A percentile compares a stretch with the other conserved stretches of the same genome.
Evolutionary conservation across 2,888 invertebrate species (phyloP).

Genomic region (Nudaria mundana): DNA sequence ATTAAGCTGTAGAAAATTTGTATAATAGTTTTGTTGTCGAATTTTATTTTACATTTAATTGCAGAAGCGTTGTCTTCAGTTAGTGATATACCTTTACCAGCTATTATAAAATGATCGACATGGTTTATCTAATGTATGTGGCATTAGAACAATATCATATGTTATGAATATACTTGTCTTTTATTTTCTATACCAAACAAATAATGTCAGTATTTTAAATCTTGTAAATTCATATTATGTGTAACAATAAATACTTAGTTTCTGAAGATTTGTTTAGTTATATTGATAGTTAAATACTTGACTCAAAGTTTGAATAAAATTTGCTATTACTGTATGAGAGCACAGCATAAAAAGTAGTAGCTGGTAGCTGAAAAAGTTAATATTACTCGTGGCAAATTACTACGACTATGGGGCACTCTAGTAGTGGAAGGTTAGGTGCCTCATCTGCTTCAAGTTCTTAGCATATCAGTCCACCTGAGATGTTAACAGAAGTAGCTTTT

Average conservation of each 20-base stretch:
- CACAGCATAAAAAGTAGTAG: no score
- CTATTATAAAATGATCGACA: conserved; percentile 46
- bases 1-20: conserved; percentile 69
- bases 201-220: conserved; percentile 1
- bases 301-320: no score
- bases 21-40: conserved; percentile 71
- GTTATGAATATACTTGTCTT: conserved; percentile 35
- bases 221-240: conserved; percentile 16
- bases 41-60: conserved; percentile 55
- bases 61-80: conserved; percentile 47
- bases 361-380: no score
- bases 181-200: conserved; percentile 37
- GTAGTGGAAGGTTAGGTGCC: no score
- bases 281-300: no score
- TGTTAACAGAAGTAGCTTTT: no score
- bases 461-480: no score
- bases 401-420: no score
- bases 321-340: no score
- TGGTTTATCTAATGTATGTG: conserved; percentile 57
- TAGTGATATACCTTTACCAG: conserved; percentile 46
- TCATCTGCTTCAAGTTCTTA: no score
- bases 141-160: conserved; percentile 47
- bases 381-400: no score
- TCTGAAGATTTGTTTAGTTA: no score
- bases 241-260: conserved; percentile 2